Evolutionary conservation across 2,797 vertebrate species (phyloP).

Genomic region (Spinus olivaceus): DNA sequence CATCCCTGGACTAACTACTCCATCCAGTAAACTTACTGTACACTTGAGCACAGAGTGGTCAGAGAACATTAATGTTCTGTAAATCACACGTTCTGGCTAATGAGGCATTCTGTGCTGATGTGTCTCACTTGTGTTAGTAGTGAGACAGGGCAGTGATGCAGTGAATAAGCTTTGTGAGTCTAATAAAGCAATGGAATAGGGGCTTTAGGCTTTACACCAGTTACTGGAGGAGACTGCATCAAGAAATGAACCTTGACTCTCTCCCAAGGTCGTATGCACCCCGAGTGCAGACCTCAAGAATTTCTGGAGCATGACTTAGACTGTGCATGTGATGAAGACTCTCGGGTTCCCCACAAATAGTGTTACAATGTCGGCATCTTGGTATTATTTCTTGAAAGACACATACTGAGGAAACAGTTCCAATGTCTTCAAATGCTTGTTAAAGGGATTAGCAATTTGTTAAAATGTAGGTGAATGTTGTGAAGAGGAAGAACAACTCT

Average conservation of each 20-base stretch:
- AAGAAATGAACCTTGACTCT: not conserved
- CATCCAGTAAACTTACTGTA: not conserved
- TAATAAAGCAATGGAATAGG: not conserved
- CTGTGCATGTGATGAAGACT: not conserved
- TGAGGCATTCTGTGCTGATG: not conserved
- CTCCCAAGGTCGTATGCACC: not conserved
- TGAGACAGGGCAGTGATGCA: not conserved
- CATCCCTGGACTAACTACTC: not conserved
- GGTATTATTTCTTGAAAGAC: not conserved
- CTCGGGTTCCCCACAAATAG: not conserved
- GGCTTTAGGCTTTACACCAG: not conserved
- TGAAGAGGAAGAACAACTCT: not conserved
- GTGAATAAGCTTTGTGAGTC: not conserved
- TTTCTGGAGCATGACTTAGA: not conserved
- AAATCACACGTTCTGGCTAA: not conserved
- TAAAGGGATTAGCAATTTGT: not conserved
- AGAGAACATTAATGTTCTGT: not conserved
- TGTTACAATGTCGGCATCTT: not conserved
- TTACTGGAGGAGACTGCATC: not conserved
- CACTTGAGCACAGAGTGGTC: not conserved
- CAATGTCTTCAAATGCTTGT: not conserved
- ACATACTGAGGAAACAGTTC: not conserved
- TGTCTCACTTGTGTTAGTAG: not conserved
- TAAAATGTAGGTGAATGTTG: not conserved
- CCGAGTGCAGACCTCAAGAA: not conserved